These are phyloP conservation scores for Benthosema pterotum DNA, from an alignment of 2,797 vertebrate species.

Conservation along the genomic window DNA sequence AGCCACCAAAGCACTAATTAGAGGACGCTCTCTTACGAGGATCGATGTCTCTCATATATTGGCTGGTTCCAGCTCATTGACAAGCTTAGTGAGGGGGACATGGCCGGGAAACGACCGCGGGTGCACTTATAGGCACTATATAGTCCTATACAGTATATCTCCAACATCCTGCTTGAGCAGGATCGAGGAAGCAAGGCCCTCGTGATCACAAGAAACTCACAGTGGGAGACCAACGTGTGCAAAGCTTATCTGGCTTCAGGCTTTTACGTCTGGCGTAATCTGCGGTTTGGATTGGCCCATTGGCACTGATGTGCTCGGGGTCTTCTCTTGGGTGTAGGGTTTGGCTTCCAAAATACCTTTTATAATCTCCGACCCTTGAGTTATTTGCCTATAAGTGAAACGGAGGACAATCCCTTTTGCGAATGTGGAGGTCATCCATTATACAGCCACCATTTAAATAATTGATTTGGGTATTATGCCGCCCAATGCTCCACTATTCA, in stretches of 20 bases:
- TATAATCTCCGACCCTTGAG: neutral
- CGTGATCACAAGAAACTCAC: neutral
- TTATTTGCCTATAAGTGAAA: neutral
- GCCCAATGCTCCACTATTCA: neutral
- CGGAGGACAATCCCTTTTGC: neutral
- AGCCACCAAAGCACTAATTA: conserved; percentile 70
- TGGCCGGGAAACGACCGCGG: conserved; percentile 41
- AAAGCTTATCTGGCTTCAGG: neutral
- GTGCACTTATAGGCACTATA: conserved; percentile 38
- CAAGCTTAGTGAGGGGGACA: conserved; percentile 63
- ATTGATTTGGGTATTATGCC: neutral
- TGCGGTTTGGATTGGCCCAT: neutral
- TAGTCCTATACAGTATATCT: conserved; percentile 4
- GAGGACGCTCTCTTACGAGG: conserved; percentile 65
- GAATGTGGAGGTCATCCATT: neutral
- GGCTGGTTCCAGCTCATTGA: conserved; percentile 73
- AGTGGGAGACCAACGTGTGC: neutral
- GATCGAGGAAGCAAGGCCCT: neutral
- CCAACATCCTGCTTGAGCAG: neutral
- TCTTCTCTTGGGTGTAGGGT: neutral
- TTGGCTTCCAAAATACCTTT: neutral
- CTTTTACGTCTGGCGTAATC: too few species aligned
- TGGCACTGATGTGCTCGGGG: neutral
- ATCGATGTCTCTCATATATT: conserved; percentile 72
- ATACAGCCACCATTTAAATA: conserved; percentile 5